Evolutionary conservation across 2,888 invertebrate genomes (phyloP), one percentile per base, ranked within the genome.

Genomic region (Trichopoda pennipes): DNA sequence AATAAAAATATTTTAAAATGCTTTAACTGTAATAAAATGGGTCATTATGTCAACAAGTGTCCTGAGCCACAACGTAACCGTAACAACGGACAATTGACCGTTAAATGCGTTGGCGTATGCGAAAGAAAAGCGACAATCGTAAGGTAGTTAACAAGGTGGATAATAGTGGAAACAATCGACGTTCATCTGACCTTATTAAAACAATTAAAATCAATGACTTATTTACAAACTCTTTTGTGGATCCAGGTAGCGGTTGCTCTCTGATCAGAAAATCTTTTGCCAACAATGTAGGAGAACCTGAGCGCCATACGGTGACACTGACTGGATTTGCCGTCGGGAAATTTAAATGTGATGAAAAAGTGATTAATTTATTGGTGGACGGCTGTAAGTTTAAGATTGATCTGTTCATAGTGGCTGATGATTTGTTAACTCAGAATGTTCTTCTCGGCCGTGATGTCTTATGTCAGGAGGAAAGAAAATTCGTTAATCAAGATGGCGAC

Each of bases 361-460:
- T 49, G 28, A 63, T 17, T 9, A 19, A 63, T 28, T 6, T 49
- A 2, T 63, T 47, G 6, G 32, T 63, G 44, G 63, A 63, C 10
- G 61, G 21, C 21, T 42, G 10, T 21, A 19, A 19, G 21, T 55
- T 55, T 32, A 32, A 28, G 3, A 28, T 38, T 12, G 35, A 58
- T 10, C 9, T 58, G 19, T 12, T 58, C 1, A n/a, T 38, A n/a
- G 35, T 58, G 4, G 2, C 35, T 7, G 38, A 66, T n/a, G 16
- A 32, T n/a, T 19, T 51, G 7, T n/a, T 53, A 19, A 19, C 32
- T 4, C 35, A 66, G 16, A 53, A 66, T 32, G 66, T 66, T 21
- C 51, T 66, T 32, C 32, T 66, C 12, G 35, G 66, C 3, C 35
- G 66, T 32, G 66, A 66, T 10, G 66, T 66, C 14, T 32, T 64